Percentiles rank a stretch among this genome's conserved stretches.
These are phyloP conservation scores for Aphaenogaster floridana DNA, from an alignment of 1,140 invertebrate species.

Conservation along the genomic window DNA sequence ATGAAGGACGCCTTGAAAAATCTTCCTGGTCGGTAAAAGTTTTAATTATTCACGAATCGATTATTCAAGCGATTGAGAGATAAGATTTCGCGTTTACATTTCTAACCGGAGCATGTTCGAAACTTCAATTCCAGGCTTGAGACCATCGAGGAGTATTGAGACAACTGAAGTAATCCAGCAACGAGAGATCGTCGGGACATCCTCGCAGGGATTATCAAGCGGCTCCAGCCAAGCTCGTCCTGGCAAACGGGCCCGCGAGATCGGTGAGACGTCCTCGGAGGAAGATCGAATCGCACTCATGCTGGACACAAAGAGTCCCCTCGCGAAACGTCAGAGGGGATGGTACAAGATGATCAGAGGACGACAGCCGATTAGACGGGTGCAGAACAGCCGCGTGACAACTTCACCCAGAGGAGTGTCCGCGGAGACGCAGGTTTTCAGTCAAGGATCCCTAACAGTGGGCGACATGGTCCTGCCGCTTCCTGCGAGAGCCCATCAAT, in stretches of 20 bases:
- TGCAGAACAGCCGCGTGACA: constrained; percentile 25
- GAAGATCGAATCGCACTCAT: not conserved
- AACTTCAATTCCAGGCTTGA: not conserved
- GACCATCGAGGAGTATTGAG: not conserved
- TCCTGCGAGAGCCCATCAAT: constrained; percentile 67
- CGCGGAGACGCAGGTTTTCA: constrained; percentile 69
- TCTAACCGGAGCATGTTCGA: not conserved
- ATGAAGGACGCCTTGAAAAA: constrained; percentile 79
- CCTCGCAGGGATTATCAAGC: not conserved
- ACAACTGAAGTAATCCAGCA: not conserved
- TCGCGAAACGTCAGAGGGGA: constrained; percentile 59
- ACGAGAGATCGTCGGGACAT: not conserved
- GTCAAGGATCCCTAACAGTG: constrained; percentile 70
- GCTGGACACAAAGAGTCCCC: constrained; percentile 38
- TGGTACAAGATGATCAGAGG: constrained; percentile 66
- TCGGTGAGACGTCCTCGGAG: not conserved
- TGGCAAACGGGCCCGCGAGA: constrained; percentile 64
- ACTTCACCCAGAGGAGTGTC: constrained; percentile 64
- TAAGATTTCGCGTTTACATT: not conserved
- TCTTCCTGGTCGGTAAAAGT: constrained; percentile 75
- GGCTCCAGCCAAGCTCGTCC: not conserved
- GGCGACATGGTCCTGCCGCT: constrained; percentile 71
- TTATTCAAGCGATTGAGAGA: not conserved
- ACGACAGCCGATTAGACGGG: constrained; percentile 60
- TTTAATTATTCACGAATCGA: not conserved